Evolutionary conservation across 2,113 vertebrate species (phyloP).

Genomic region (Podarcis raffonei): DNA sequence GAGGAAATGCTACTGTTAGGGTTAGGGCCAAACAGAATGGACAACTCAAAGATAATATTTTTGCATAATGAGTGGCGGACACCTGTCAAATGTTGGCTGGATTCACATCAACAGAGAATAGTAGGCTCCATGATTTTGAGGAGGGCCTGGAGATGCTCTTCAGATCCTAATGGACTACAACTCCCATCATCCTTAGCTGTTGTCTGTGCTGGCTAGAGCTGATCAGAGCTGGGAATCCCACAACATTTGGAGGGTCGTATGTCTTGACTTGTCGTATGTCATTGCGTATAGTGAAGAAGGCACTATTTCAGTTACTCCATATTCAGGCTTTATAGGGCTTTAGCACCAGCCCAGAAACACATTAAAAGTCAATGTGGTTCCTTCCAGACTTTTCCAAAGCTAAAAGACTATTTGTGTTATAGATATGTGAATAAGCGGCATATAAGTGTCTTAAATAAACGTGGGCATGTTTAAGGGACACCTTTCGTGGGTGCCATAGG

Average conservation of each 20-base stretch:
- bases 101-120: background rate
- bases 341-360: background rate
- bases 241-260: background rate
- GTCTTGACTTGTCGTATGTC: background rate
- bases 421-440: too few relatives aligned
- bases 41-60: background rate
- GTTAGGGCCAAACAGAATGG: conserved; percentile 9
- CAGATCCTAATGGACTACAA: background rate
- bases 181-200: background rate
- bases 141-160: background rate
- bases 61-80: background rate
- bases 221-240: background rate
- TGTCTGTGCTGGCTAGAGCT: background rate
- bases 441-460: too few relatives aligned
- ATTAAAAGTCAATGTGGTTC: background rate
- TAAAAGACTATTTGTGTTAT: too few relatives aligned
- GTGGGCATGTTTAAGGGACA: too few relatives aligned
- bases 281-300: background rate
- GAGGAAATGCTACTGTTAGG: background rate
- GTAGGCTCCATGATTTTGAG: background rate
- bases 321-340: background rate
- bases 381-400: background rate
- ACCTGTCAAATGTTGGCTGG: background rate
- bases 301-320: background rate
- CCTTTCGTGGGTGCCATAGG: too few relatives aligned